Evolutionary conservation across 2,113 vertebrate genomes (phyloP).

Genomic region (Mionectes macconnelli): DNA sequence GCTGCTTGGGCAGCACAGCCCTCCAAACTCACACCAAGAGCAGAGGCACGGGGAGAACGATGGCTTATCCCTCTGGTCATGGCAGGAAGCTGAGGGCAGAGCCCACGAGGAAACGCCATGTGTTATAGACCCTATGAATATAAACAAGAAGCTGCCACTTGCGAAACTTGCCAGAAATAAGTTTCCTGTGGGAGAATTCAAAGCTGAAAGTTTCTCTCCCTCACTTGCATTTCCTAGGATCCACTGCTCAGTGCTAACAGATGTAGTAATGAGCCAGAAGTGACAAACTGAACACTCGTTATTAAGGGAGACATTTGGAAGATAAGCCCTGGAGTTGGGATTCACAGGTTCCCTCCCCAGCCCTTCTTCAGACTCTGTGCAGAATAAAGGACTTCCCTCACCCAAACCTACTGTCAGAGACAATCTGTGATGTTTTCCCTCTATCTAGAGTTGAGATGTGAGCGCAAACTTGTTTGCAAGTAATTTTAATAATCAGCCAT

Average conservation of each 20-base stretch:
- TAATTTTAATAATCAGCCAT: slow-evolving; percentile 26
- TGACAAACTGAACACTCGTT: not conserved
- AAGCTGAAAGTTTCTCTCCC: not conserved
- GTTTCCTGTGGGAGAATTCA: not conserved
- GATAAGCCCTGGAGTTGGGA: not conserved
- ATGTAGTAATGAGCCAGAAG: not conserved
- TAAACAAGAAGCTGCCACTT: not conserved
- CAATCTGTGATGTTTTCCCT: not conserved
- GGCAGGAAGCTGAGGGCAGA: not conserved
- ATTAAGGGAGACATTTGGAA: not conserved
- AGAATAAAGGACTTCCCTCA: not conserved
- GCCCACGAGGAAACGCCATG: not conserved
- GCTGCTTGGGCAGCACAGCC: not conserved
- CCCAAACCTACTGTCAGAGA: not conserved
- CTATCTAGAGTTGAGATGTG: not conserved
- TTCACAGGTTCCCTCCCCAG: not conserved
- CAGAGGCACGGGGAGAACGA: not conserved
- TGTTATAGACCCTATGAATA: not conserved
- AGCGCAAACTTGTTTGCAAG: slow-evolving; percentile 1
- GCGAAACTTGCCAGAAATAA: not conserved
- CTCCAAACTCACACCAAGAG: not conserved
- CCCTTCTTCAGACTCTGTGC: not conserved
- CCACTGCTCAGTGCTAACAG: not conserved
- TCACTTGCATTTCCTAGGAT: not conserved
- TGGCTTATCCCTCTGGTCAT: not conserved